Conservation (phyloP, 2,888 invertebrate genomes). For the Amblyjoppa proteus region DNA sequence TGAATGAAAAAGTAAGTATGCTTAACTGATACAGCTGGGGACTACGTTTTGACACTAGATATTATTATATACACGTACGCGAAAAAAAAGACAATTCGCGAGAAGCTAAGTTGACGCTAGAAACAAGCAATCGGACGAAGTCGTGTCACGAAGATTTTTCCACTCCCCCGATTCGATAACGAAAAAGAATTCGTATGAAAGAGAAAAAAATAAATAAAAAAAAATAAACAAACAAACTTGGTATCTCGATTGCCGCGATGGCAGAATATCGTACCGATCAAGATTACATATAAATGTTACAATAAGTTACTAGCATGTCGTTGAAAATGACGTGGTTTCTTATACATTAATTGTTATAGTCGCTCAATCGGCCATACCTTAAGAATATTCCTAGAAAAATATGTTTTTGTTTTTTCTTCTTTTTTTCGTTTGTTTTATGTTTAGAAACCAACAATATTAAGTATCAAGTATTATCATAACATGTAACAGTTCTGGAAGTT, state of each 20-base stretch:
- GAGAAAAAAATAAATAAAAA: not conserved
- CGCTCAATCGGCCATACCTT: constrained; percentile 68
- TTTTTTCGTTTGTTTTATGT: constrained; percentile 42
- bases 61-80: constrained; percentile 74
- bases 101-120: constrained; percentile 53
- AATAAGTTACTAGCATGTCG: constrained; percentile 67
- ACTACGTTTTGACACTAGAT: constrained; percentile 55
- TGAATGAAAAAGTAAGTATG: constrained; percentile 70
- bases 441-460: constrained; percentile 72
- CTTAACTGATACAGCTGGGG: constrained; percentile 71
- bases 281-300: constrained; percentile 54
- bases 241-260: constrained; percentile 33
- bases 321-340: constrained; percentile 64
- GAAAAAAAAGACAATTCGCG: constrained; percentile 48
- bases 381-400: constrained; percentile 73
- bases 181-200: constrained; percentile 27
- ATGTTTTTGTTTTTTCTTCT: constrained; percentile 62
- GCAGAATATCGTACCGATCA: constrained; percentile 48
- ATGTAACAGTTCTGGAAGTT: constrained; percentile 73
- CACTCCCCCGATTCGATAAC: constrained; percentile 36
- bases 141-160: constrained; percentile 31
- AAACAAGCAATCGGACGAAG: constrained; percentile 32
- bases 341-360: constrained; percentile 62
- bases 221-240: constrained; percentile 18
- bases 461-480: constrained; percentile 70